Conservation (phyloP, 2,888 invertebrate genomes). For the Dichetophora obliterata region DNA sequence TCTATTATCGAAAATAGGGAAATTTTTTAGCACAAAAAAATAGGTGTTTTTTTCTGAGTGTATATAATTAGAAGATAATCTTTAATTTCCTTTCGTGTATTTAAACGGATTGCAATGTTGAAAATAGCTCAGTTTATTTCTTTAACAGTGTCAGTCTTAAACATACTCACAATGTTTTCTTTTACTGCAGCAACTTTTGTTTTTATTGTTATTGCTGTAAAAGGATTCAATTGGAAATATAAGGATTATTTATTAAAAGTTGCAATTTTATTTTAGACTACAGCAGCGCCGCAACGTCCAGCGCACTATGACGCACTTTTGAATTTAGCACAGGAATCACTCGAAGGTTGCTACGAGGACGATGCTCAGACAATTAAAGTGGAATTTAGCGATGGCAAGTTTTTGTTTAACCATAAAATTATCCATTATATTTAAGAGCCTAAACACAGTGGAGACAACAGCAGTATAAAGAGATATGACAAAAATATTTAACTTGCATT, state of each 20-base stretch:
- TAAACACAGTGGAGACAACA: no score
- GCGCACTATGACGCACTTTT: constrained; percentile 35
- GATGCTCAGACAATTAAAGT: constrained; percentile 44
- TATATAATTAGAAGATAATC: constrained; percentile 14
- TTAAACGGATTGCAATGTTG: not conserved
- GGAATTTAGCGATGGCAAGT: constrained; percentile 47
- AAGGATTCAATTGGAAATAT: not conserved
- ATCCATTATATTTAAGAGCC: no score
- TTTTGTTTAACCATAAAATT: no score
- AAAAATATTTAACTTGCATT: no score
- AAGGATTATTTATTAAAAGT: not conserved
- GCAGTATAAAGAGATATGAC: no score
- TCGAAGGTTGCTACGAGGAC: constrained; percentile 48
- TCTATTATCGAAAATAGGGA: no score
- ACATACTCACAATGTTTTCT: not conserved
- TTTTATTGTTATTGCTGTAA: not conserved
- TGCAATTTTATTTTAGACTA: not conserved
- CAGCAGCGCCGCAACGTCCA: constrained; percentile 10
- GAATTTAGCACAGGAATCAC: constrained; percentile 41
- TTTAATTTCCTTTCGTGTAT: constrained; percentile 13
- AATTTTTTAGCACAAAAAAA: no score
- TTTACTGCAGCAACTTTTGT: not conserved
- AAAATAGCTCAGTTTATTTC: not conserved
- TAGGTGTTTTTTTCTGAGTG: no score
- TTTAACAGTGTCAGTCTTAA: not conserved